Evolutionary conservation across 1,140 invertebrate species (phyloP).

Genomic region (Pteromalus puparum): DNA sequence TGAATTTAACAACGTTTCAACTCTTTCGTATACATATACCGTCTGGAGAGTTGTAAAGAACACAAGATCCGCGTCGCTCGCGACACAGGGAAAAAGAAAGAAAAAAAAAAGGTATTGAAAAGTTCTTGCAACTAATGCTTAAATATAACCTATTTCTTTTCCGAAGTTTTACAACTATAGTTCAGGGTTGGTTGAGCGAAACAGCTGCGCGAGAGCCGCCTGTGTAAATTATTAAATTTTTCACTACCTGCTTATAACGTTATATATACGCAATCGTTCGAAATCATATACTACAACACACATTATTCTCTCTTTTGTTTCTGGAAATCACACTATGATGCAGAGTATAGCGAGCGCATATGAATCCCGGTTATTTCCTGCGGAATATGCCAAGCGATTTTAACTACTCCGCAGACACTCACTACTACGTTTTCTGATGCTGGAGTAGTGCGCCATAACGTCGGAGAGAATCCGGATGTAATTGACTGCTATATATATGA

Average conservation of each 20-base stretch:
- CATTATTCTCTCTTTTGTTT: too few relatives aligned
- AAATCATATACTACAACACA: not conserved
- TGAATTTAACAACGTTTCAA: too few relatives aligned
- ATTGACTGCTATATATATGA: conserved; percentile 8
- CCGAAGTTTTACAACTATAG: conserved; percentile 39
- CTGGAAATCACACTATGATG: too few relatives aligned
- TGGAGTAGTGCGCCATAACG: not conserved
- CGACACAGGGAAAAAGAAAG: too few relatives aligned
- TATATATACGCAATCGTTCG: not conserved
- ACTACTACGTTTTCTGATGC: too few relatives aligned
- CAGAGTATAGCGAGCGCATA: too few relatives aligned
- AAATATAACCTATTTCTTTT: conserved; percentile 27
- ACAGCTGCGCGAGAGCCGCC: too few relatives aligned
- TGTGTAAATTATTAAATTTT: not conserved
- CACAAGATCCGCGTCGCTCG: too few relatives aligned
- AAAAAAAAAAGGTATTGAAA: not conserved
- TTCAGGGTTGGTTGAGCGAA: conserved; percentile 27
- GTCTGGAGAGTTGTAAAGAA: too few relatives aligned
- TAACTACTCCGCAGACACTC: too few relatives aligned
- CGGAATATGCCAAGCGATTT: conserved; percentile 27
- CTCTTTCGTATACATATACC: too few relatives aligned
- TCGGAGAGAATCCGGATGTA: conserved; percentile 22
- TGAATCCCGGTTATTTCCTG: too few relatives aligned
- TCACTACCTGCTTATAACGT: not conserved
- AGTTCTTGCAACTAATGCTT: conserved; percentile 1